phyloP scores from a whole-genome alignment of 2,797 vertebrate genomes.

The Bovichtus diacanthus region DNA sequence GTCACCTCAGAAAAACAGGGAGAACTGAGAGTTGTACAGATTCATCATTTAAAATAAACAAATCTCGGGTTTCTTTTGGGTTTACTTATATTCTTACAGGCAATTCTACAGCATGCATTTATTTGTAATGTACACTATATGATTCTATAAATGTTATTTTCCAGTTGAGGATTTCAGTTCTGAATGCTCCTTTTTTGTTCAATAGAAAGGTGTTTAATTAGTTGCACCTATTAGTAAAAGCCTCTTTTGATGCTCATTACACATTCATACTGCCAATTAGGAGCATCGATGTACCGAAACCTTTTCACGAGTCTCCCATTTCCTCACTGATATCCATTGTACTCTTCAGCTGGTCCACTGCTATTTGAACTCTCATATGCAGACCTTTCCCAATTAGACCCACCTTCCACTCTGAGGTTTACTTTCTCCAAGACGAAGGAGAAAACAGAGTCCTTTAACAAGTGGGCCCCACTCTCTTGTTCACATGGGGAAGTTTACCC shows the following conservation, averaged over 20 bases:
- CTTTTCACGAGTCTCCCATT: constrained; percentile 68
- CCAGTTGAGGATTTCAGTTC: not conserved
- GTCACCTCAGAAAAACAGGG: constrained; percentile 15
- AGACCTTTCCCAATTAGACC: constrained; percentile 85
- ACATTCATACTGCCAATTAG: constrained; percentile 74
- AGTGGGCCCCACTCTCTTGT: constrained; percentile 83
- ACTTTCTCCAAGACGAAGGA: constrained; percentile 69
- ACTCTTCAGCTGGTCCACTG: constrained; percentile 60
- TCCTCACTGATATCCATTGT: constrained; percentile 76
- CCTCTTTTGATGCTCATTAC: constrained; percentile 59
- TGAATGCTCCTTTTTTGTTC: constrained; percentile 6
- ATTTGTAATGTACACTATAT: not conserved
- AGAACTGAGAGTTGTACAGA: not conserved
- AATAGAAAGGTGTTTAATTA: constrained; percentile 43
- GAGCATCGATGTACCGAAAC: constrained; percentile 35
- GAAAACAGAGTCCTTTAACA: constrained; percentile 84
- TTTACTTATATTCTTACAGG: not conserved
- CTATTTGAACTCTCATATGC: constrained; percentile 80
- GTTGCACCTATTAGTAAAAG: constrained; percentile 57
- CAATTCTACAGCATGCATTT: fast-evolving
- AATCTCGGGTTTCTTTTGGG: not conserved
- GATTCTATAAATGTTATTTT: not conserved
- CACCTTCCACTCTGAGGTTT: constrained; percentile 82
- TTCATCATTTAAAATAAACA: not conserved
- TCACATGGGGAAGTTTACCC: constrained; percentile 86